These are phyloP conservation scores for Ennomos fuscantarius DNA, from an alignment of 2,888 invertebrate species.

Conservation along the genomic window DNA sequence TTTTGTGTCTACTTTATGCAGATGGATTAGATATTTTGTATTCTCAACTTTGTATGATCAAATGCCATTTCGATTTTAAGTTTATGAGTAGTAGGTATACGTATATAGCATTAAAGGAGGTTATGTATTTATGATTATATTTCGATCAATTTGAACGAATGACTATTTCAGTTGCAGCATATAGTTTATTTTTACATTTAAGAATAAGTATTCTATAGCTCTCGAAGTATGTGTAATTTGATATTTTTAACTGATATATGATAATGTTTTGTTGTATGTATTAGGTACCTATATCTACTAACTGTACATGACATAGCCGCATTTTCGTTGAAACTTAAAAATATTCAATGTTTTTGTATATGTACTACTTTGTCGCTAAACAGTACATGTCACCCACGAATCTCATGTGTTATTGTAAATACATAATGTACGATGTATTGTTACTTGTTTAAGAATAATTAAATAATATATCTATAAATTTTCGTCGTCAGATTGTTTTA, in stretches of 20 bases:
- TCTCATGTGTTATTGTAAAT: slow-evolving; percentile 69
- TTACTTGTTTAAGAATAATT: slow-evolving; percentile 68
- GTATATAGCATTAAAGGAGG: background rate
- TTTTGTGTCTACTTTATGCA: slow-evolving; percentile 21
- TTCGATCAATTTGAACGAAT: too few relatives aligned
- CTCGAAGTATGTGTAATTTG: too few relatives aligned
- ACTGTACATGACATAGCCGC: too few relatives aligned
- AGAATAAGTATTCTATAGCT: too few relatives aligned
- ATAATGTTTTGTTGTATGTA: background rate
- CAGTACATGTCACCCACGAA: slow-evolving; percentile 29
- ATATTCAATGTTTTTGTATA: slow-evolving; percentile 16
- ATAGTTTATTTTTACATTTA: too few relatives aligned
- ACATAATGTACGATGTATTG: slow-evolving; percentile 63
- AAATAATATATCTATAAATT: slow-evolving; percentile 66
- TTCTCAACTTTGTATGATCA: slow-evolving; percentile 19
- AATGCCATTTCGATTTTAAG: slow-evolving; percentile 20
- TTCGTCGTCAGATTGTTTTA: slow-evolving; percentile 49
- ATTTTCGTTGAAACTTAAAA: too few relatives aligned
- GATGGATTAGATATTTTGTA: slow-evolving; percentile 2
- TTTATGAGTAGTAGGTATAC: slow-evolving; percentile 13
- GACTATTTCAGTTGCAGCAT: too few relatives aligned
- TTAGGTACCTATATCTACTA: background rate
- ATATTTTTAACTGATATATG: too few relatives aligned
- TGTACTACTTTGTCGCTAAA: slow-evolving; percentile 19
- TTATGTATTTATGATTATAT: background rate